phyloP scores from a whole-genome alignment of 35 echinoderm and acorn worm species.

The Nesometra sesokonis region DNA sequence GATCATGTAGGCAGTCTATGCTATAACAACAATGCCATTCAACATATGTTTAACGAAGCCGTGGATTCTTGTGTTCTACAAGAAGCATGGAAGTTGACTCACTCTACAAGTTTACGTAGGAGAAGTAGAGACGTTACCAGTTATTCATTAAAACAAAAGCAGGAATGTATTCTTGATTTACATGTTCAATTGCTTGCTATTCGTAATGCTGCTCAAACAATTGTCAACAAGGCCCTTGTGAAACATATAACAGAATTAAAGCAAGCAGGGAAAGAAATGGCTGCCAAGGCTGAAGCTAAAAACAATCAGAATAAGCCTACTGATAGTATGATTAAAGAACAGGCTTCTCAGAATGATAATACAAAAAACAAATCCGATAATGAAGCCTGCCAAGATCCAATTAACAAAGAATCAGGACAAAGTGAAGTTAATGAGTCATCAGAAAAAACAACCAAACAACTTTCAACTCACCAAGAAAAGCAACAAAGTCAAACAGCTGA shows the following conservation, averaged over 20 bases:
- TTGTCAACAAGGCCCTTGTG: background rate
- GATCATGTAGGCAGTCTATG: background rate
- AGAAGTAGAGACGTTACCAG: background rate
- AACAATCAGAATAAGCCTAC: background rate
- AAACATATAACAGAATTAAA: background rate
- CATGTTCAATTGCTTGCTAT: background rate
- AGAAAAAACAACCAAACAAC: background rate
- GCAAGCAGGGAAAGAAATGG: background rate
- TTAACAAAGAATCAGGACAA: background rate
- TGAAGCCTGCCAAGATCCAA: background rate
- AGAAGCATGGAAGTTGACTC: background rate
- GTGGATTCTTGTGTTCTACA: background rate
- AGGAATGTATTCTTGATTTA: background rate
- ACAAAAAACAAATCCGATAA: background rate
- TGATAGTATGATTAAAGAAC: background rate
- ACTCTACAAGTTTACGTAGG: background rate
- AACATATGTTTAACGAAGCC: background rate
- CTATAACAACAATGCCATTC: background rate
- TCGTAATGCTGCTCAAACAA: background rate
- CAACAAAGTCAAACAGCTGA: no score
- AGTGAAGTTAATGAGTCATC: background rate
- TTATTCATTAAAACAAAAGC: background rate
- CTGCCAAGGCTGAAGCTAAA: background rate
- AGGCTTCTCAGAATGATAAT: background rate
- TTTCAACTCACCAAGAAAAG: background rate